Conservation (phyloP, 1,140 invertebrate genomes). For the Macrocentrus cingulum region DNA sequence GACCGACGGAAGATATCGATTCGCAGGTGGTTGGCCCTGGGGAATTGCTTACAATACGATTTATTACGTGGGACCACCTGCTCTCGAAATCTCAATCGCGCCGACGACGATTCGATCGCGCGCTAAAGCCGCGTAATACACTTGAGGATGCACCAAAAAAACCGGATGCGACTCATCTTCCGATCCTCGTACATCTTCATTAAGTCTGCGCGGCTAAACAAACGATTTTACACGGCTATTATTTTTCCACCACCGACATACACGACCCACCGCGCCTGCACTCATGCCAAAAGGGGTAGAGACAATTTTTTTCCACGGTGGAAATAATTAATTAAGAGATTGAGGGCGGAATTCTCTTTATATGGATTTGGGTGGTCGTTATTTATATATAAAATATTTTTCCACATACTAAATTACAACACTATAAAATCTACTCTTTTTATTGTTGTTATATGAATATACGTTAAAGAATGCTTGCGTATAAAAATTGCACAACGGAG, state of each 20-base stretch:
- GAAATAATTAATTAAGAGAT: too few species aligned
- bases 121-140: neutral
- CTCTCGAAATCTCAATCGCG: slow-evolving; percentile 52
- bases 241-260: neutral
- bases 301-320: too few species aligned
- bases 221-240: neutral
- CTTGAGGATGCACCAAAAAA: neutral
- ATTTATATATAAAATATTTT: too few species aligned
- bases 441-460: too few species aligned
- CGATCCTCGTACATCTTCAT: neutral
- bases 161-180: neutral
- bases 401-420: too few species aligned
- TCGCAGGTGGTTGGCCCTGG: slow-evolving; percentile 52
- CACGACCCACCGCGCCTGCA: too few species aligned
- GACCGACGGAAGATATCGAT: slow-evolving; percentile 49
- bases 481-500: too few species aligned
- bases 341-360: neutral
- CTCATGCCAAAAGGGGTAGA: neutral
- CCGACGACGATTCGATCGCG: slow-evolving; percentile 23
- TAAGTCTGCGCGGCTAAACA: too few species aligned
- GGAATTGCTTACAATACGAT: slow-evolving; percentile 56
- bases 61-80: slow-evolving; percentile 55
- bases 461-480: too few species aligned
- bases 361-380: neutral
- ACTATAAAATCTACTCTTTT: too few species aligned